These are phyloP conservation scores for Chloebia gouldiae DNA, from an alignment of 2,113 vertebrate species.

Conservation along the genomic window DNA sequence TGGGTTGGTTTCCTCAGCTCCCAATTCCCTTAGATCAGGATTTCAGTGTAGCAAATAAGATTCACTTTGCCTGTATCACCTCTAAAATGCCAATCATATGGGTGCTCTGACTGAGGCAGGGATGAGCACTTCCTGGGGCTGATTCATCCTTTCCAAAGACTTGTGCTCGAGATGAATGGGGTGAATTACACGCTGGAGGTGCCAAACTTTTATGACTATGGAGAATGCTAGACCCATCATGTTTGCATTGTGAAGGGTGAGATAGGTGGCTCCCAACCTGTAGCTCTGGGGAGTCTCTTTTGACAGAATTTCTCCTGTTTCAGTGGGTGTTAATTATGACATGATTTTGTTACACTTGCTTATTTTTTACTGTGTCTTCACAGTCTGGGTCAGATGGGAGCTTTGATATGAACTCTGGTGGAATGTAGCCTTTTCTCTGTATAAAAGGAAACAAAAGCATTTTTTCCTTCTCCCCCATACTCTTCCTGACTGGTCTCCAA, in stretches of 20 bases:
- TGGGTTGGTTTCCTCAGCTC: background rate
- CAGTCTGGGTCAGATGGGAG: background rate
- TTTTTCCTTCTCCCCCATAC: background rate
- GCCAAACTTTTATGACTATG: background rate
- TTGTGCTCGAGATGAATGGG: background rate
- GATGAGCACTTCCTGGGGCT: background rate
- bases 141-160: background rate
- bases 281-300: background rate
- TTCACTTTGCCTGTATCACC: background rate
- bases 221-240: background rate
- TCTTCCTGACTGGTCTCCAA: background rate
- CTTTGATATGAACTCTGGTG: background rate
- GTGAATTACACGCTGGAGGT: background rate
- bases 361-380: background rate
- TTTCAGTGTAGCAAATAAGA: background rate
- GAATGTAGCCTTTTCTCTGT: background rate
- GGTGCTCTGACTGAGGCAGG: background rate
- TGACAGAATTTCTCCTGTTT: background rate
- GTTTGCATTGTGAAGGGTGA: background rate
- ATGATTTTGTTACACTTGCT: background rate
- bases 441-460: background rate
- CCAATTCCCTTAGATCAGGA: background rate
- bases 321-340: background rate
- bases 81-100: background rate
- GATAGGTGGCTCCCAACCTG: background rate